phyloP scores from a whole-genome alignment of 2,797 vertebrate genomes.

The Labeo calbasu region DNA sequence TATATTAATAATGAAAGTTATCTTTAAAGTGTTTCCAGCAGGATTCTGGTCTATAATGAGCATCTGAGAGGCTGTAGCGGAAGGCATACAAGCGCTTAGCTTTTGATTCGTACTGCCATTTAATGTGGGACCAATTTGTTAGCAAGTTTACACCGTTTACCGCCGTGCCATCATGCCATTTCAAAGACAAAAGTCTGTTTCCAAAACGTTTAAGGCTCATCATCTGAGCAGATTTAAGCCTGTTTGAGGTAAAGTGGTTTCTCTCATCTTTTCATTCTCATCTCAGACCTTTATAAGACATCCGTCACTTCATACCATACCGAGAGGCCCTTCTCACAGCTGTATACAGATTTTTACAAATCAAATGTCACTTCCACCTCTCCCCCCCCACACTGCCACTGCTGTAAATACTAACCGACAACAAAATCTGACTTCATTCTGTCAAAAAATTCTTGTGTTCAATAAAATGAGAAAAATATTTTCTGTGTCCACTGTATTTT shows the following conservation, averaged over 20 bases:
- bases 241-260: slow-evolving; percentile 39
- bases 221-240: slow-evolving; percentile 47
- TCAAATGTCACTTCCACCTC: slow-evolving; percentile 79
- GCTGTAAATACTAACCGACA: slow-evolving; percentile 94
- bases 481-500: slow-evolving; percentile 31
- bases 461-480: slow-evolving; percentile 83
- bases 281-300: slow-evolving; percentile 77
- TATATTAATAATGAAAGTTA: slow-evolving; percentile 36
- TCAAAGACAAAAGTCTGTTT: slow-evolving; percentile 56
- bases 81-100: slow-evolving; percentile 55
- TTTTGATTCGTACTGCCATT: slow-evolving; percentile 64
- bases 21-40: slow-evolving; percentile 27
- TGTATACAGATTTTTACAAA: slow-evolving; percentile 86
- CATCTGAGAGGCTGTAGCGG: slow-evolving; percentile 49
- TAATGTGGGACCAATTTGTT: slow-evolving; percentile 71
- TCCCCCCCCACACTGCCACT: slow-evolving; percentile 82
- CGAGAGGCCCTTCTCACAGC: slow-evolving; percentile 82
- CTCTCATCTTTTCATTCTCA: slow-evolving; percentile 72
- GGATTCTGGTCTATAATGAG: slow-evolving; percentile 56
- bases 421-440: slow-evolving; percentile 89
- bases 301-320: slow-evolving; percentile 80
- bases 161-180: slow-evolving; percentile 53
- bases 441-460: slow-evolving; percentile 91
- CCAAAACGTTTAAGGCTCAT: slow-evolving; percentile 38
- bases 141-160: slow-evolving; percentile 58